These are phyloP conservation scores for Anthonomus grandis DNA, from an alignment of 1,140 invertebrate genomes.

Conservation along the genomic window DNA sequence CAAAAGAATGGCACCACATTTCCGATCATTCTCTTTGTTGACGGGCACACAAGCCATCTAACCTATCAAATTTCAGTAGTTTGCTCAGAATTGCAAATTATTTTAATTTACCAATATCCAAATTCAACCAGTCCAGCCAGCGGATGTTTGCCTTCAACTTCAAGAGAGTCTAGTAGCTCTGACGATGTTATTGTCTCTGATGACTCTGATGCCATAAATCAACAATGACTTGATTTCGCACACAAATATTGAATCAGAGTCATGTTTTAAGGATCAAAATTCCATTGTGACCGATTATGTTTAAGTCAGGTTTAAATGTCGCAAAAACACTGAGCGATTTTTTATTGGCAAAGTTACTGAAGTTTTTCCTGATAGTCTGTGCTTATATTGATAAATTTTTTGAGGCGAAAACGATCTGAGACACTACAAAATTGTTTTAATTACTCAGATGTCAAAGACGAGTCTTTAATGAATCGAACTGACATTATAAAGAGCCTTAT, in stretches of 20 bases:
- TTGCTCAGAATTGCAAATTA: no score
- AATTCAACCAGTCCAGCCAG: no score
- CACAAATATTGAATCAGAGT: no score
- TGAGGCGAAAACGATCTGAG: background rate
- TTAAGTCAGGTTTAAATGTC: background rate
- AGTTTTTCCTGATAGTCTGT: background rate
- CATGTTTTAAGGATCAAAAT: no score
- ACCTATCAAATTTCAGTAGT: background rate
- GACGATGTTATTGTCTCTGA: background rate
- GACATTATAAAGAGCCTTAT: background rate
- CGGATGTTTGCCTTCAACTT: background rate
- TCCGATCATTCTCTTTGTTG: conserved; percentile 2
- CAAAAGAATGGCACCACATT: background rate
- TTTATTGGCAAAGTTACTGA: no score
- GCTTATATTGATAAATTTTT: background rate
- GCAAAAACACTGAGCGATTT: background rate
- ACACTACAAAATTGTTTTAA: background rate
- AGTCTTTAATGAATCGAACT: no score
- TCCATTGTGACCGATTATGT: background rate
- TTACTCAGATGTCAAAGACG: no score
- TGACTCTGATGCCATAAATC: no score
- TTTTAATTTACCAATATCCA: no score
- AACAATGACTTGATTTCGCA: background rate
- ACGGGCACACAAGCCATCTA: background rate
- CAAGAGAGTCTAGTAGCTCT: background rate